Evolutionary conservation across 2,888 invertebrate species (phyloP).

Genomic region (Nephrotoma guestfalica): DNA sequence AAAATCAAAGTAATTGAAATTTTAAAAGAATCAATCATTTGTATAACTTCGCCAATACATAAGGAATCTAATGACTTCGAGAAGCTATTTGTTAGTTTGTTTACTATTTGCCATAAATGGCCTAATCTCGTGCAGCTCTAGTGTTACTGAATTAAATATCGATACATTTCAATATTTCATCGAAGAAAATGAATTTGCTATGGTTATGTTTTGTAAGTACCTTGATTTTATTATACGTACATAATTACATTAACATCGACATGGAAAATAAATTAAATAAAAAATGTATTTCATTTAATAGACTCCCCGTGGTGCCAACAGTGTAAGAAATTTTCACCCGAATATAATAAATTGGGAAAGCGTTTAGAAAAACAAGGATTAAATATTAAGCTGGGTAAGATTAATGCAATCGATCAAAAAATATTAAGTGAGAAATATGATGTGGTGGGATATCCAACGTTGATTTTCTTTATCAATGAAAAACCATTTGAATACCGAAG

Average conservation of each 20-base stretch:
- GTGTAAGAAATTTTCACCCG: neutral
- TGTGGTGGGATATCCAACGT: neutral
- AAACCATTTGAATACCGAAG: neutral
- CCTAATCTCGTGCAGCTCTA: neutral
- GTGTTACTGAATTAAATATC: neutral
- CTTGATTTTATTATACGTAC: neutral
- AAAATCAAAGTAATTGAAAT: neutral
- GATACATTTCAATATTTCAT: neutral
- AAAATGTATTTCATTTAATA: neutral
- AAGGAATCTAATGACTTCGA: neutral
- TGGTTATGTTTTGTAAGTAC: neutral
- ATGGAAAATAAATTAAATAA: neutral
- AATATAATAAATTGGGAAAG: neutral
- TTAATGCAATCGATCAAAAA: neutral
- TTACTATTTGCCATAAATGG: neutral
- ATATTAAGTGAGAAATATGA: neutral
- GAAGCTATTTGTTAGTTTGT: neutral
- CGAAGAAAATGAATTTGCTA: neutral
- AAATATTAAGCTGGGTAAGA: neutral
- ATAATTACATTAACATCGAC: neutral
- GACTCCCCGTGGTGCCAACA: neutral
- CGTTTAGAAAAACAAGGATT: neutral
- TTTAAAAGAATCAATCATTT: neutral
- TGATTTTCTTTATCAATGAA: neutral
- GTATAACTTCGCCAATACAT: neutral